Evolutionary conservation across 2,797 vertebrate species (phyloP).

Genomic region (Hypotaenidia philippensis): DNA sequence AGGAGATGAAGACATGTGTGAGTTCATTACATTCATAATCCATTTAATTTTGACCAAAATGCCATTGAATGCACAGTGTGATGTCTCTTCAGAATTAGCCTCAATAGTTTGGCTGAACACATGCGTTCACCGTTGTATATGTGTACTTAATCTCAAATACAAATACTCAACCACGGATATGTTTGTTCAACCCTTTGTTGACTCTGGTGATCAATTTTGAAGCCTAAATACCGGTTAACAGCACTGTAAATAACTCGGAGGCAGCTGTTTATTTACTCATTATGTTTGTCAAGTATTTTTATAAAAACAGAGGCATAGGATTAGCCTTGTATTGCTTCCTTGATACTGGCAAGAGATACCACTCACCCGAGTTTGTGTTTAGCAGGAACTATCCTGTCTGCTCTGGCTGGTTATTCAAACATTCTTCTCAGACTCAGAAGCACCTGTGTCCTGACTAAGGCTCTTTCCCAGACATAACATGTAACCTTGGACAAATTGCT

Average conservation of each 20-base stretch:
- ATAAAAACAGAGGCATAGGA: background rate
- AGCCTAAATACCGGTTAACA: conserved; percentile 58
- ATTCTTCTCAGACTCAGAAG: background rate
- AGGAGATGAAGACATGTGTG: background rate
- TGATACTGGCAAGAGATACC: background rate
- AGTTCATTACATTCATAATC: background rate
- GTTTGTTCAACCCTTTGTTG: conserved; percentile 63
- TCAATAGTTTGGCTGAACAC: conserved; percentile 16
- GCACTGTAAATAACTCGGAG: conserved; percentile 51
- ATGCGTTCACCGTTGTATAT: background rate
- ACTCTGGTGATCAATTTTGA: conserved; percentile 62
- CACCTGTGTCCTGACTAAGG: background rate
- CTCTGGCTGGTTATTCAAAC: background rate
- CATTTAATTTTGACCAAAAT: background rate
- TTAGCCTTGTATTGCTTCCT: background rate
- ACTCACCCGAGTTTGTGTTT: background rate
- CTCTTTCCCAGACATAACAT: background rate
- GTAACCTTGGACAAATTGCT: background rate
- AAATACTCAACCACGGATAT: conserved; percentile 37
- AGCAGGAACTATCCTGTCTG: background rate
- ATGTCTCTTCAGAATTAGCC: background rate
- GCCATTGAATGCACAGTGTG: background rate
- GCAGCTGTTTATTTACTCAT: conserved; percentile 56
- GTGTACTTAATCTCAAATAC: conserved; percentile 68
- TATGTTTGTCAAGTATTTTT: conserved; percentile 42